Percentiles rank a stretch among this genome's conserved stretches.
phyloP scores from a whole-genome alignment of 1,140 invertebrate species.

The Lerema accius region DNA sequence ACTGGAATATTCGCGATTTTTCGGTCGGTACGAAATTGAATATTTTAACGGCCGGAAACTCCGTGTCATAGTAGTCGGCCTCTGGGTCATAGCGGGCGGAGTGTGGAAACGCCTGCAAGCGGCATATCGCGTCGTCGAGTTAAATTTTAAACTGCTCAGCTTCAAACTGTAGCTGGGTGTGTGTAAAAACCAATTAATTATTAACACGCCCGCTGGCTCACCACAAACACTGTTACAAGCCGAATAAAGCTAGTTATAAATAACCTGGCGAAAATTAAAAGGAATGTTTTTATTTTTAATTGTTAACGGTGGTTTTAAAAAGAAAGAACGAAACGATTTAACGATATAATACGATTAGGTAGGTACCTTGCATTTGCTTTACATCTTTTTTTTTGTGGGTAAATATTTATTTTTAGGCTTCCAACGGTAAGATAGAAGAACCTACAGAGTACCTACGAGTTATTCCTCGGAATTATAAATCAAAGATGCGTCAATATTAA shows the following conservation, averaged over 20 bases:
- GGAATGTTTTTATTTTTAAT: not conserved
- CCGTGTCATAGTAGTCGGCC: slow-evolving; percentile 34
- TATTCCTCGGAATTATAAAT: no score
- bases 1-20: not conserved
- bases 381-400: no score
- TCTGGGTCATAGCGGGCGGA: slow-evolving; percentile 41
- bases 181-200: slow-evolving; percentile 63
- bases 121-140: slow-evolving; percentile 52
- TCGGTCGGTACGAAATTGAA: not conserved
- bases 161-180: slow-evolving; percentile 45
- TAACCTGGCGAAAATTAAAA: not conserved
- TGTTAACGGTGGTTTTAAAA: not conserved
- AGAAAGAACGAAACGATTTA: no score
- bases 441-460: no score
- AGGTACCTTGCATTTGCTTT: no score
- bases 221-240: slow-evolving; percentile 23
- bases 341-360: no score
- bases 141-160: slow-evolving; percentile 61
- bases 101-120: slow-evolving; percentile 49
- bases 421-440: no score
- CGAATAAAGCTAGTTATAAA: not conserved
- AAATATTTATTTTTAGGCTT: no score
- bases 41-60: slow-evolving; percentile 1
- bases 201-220: slow-evolving; percentile 41
- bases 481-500: no score